A percentile compares a stretch with the other conserved stretches of the same genome.
These are phyloP conservation scores for Odontothrips loti DNA, from an alignment of 2,888 invertebrate genomes.

Conservation along the genomic window DNA sequence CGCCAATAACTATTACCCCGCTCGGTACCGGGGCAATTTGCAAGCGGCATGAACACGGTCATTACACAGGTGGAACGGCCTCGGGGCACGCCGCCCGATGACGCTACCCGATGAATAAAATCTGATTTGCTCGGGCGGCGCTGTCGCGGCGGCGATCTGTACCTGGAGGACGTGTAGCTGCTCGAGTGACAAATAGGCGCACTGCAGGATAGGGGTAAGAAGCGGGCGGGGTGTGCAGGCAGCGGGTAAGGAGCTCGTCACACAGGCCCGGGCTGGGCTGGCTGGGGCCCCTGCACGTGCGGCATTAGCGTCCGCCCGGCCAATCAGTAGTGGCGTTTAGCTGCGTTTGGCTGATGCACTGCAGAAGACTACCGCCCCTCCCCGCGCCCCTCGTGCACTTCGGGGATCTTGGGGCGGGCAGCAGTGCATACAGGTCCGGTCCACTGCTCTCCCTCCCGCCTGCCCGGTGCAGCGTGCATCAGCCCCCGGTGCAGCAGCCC, in stretches of 20 bases:
- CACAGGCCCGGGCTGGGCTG: background rate
- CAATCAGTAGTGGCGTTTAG: background rate
- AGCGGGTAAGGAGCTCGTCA: background rate
- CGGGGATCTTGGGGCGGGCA: constrained; percentile 9
- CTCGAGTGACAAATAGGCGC: too few species aligned
- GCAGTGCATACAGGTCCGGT: too few species aligned
- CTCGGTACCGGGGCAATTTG: background rate
- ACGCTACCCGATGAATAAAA: too few species aligned
- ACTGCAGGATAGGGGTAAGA: too few species aligned
- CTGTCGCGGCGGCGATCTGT: too few species aligned
- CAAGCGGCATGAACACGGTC: background rate
- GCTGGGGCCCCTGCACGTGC: background rate
- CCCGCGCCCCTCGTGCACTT: background rate
- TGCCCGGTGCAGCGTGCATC: background rate
- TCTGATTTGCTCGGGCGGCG: too few species aligned
- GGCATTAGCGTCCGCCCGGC: background rate
- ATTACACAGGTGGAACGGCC: background rate
- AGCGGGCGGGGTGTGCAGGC: background rate
- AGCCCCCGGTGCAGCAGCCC: background rate
- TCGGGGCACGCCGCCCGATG: too few species aligned
- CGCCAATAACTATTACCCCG: background rate
- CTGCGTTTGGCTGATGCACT: background rate
- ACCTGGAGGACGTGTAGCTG: too few species aligned
- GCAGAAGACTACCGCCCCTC: background rate
- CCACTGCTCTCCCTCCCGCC: background rate